Conservation (phyloP, 1,140 invertebrate genomes). For the Elymnias hypermnestra region DNA sequence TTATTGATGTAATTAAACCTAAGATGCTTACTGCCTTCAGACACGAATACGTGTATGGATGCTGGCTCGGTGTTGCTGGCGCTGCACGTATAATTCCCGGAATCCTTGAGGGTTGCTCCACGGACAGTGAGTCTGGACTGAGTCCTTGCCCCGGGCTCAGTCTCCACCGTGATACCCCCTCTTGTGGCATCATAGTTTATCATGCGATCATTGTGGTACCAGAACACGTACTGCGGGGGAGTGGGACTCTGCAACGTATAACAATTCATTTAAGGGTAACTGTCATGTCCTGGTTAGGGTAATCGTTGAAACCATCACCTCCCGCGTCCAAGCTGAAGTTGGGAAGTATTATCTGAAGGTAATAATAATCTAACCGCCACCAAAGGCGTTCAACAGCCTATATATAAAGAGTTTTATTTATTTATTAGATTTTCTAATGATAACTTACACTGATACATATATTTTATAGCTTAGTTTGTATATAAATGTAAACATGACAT, state of each 20-base stretch:
- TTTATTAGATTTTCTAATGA: too few relatives aligned
- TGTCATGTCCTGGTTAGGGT: not conserved
- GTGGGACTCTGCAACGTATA: constrained; percentile 85
- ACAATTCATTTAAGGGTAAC: not conserved
- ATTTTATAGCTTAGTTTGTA: too few relatives aligned
- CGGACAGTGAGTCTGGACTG: constrained; percentile 89
- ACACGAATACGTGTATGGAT: constrained; percentile 92
- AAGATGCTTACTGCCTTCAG: constrained; percentile 83
- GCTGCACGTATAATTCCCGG: constrained; percentile 93
- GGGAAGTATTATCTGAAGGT: too few relatives aligned
- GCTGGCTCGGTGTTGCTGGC: constrained; percentile 92
- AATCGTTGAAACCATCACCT: too few relatives aligned
- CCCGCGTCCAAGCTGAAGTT: too few relatives aligned
- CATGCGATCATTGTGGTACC: constrained; percentile 94
- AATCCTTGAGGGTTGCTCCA: constrained; percentile 89
- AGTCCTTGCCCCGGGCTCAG: constrained; percentile 87
- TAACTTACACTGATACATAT: too few relatives aligned
- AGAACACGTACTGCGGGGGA: constrained; percentile 92
- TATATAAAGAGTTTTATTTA: too few relatives aligned
- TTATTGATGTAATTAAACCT: too few relatives aligned
- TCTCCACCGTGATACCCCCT: constrained; percentile 90
- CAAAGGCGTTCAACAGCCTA: too few relatives aligned
- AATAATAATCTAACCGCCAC: too few relatives aligned
- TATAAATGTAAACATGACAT: too few relatives aligned
- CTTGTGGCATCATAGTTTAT: constrained; percentile 93